phyloP scores from a whole-genome alignment of 2,113 vertebrate species.

The Hippocampus barbouri region DNA sequence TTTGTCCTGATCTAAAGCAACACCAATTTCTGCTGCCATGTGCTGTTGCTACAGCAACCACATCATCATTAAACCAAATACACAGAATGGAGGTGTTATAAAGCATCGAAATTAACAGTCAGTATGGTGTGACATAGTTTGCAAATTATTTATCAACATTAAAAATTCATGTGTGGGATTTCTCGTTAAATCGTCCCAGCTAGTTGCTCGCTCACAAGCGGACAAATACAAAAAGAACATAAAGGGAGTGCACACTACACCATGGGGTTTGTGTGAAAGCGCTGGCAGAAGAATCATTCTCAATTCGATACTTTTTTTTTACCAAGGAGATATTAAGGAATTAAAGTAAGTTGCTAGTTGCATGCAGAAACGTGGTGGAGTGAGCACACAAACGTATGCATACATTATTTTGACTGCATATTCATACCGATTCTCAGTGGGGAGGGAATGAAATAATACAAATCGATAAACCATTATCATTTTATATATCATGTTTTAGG shows the following conservation, averaged over 20 bases:
- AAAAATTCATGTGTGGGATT: not conserved
- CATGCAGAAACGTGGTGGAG: not conserved
- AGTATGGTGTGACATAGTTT: not conserved
- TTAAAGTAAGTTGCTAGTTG: not conserved
- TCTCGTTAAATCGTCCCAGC: not conserved
- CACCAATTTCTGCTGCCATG: not conserved
- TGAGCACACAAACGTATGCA: not conserved
- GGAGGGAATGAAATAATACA: not conserved
- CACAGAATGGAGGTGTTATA: not conserved
- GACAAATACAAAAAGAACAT: not conserved
- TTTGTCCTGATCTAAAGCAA: not conserved
- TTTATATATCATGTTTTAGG: no score
- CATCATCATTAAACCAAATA: not conserved
- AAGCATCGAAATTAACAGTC: not conserved
- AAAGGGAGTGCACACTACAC: not conserved
- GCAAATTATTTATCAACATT: slow-evolving; percentile 4
- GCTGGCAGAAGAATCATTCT: not conserved
- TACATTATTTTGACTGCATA: not conserved
- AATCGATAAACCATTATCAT: not conserved
- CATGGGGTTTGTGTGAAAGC: not conserved
- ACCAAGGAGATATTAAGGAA: not conserved
- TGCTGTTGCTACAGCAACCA: not conserved
- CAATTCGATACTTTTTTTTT: not conserved
- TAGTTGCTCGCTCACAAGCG: not conserved
- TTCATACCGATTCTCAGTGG: not conserved